phyloP scores from a whole-genome alignment of 2,888 invertebrate genomes.

The Phortica magna region DNA sequence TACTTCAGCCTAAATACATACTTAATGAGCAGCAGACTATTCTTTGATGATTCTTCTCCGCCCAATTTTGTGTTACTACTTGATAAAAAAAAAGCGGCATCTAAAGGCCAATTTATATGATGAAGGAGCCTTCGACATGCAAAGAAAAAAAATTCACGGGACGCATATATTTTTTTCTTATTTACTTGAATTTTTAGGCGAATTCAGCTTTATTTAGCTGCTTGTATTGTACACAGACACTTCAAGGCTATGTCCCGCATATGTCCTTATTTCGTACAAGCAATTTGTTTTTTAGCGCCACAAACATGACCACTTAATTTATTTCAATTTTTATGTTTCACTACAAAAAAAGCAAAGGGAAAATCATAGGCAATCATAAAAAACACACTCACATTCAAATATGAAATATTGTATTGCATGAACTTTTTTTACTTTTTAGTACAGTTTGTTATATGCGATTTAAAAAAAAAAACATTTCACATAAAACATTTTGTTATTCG shows the following conservation, averaged over 20 bases:
- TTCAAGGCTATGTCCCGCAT: not conserved
- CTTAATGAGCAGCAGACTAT: not conserved
- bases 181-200: too few relatives aligned
- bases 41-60: not conserved
- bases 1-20: constrained; percentile 25
- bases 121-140: not conserved
- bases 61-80: constrained; percentile 16
- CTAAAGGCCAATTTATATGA: constrained; percentile 8
- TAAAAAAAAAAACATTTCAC: not conserved
- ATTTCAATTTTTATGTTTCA: constrained; percentile 19
- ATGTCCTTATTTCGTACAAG: not conserved
- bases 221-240: not conserved
- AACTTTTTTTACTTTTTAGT: too few relatives aligned
- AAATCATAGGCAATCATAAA: not conserved
- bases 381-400: too few relatives aligned
- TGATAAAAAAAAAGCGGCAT: constrained; percentile 17
- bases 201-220: too few relatives aligned
- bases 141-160: not conserved
- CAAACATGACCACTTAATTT: constrained; percentile 22
- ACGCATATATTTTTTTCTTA: too few relatives aligned
- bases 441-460: not conserved
- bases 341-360: not conserved
- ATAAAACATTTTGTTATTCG: not conserved
- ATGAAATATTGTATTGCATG: too few relatives aligned
- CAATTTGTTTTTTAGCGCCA: not conserved